phyloP scores from a whole-genome alignment of 2,113 vertebrate genomes.

The Dolichallabes microphthalmus region DNA sequence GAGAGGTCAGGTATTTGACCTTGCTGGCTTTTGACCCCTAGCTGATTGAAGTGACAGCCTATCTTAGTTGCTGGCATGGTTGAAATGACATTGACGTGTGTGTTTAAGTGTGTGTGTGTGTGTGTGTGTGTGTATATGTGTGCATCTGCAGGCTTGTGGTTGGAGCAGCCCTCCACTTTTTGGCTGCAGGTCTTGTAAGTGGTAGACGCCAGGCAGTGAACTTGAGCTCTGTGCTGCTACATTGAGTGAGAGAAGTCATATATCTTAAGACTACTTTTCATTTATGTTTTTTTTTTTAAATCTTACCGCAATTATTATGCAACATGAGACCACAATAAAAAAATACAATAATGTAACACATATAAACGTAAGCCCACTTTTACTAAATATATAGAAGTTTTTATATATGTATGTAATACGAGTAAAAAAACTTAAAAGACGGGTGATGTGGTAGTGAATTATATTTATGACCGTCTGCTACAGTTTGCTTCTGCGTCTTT shows the following conservation, averaged over 20 bases:
- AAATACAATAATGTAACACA: background rate
- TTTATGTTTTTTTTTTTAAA: slow-evolving; percentile 19
- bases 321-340: slow-evolving; percentile 14
- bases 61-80: slow-evolving; percentile 66
- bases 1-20: slow-evolving; percentile 76
- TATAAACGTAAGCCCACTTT: slow-evolving; percentile 11
- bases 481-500: slow-evolving; percentile 21
- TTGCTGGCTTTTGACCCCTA: slow-evolving; percentile 63
- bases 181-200: slow-evolving; percentile 22
- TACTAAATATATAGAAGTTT: slow-evolving; percentile 13
- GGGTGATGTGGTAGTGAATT: slow-evolving; percentile 17
- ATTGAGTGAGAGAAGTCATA: slow-evolving; percentile 10
- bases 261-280: slow-evolving; percentile 14
- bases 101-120: slow-evolving; percentile 27
- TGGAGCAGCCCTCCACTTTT: slow-evolving; percentile 1
- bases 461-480: slow-evolving; percentile 22
- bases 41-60: slow-evolving; percentile 75
- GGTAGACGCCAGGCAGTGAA: slow-evolving; percentile 49
- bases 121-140: slow-evolving; percentile 42
- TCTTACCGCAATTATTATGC: slow-evolving; percentile 12
- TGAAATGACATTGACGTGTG: slow-evolving; percentile 74
- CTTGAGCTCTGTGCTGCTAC: slow-evolving; percentile 38
- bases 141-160: background rate
- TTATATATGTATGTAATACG: slow-evolving; percentile 3
- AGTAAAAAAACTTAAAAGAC: background rate